Base-by-base conservation (phyloP, 2,113 vertebrate species). In the Nothobranchius kuhntae region DNA sequence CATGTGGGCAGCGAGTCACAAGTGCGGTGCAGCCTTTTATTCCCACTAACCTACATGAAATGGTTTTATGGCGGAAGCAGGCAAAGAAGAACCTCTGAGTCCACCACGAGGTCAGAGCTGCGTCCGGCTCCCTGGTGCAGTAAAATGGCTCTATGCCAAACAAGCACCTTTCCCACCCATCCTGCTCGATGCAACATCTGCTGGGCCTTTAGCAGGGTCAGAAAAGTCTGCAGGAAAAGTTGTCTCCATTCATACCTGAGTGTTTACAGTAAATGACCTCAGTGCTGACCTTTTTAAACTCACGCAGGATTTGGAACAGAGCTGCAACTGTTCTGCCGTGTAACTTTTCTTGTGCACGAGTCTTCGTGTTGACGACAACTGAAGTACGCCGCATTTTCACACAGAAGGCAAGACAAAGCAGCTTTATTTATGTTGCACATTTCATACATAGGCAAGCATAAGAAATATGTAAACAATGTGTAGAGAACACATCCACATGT, bases 31-130 rank as follows among this genome's bases (percentile, higher is more conserved):
- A 66, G 53, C 75, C 65, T 63, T 85, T 86, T 83, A 82, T 82
- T 86, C 55, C 77, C 73, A 61, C 77, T 86, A 81, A 85, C 80
- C 82, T 74, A 55, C 76, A 57, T 67, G 38, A 79, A 82, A 80
- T 35, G 53, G 64, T 74, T 82, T 86, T 75, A 80, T 76, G 75
- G 80, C 68, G 60, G 68, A 21, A 68, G 80, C 71, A 77, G 56
- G 53, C 75, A 77, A 67, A 64, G 70, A 64, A 61, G 69, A 81
- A 69, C 62, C 57, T 69, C 54, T 21, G 73, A 72, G 78, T 78
- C 78, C 72, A 76, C 65, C 45, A 68, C 63, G 75, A 85, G 84
- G 80, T 89, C 83, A 84, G 76, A 60, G 63, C 78, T 9, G 70
- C 47, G 51, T 74, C 44, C 77, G 60, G 77, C 69, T 84, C 84